Base-by-base conservation (phyloP, 2,797 vertebrate genomes). In the Sparidentex hasta region DNA sequence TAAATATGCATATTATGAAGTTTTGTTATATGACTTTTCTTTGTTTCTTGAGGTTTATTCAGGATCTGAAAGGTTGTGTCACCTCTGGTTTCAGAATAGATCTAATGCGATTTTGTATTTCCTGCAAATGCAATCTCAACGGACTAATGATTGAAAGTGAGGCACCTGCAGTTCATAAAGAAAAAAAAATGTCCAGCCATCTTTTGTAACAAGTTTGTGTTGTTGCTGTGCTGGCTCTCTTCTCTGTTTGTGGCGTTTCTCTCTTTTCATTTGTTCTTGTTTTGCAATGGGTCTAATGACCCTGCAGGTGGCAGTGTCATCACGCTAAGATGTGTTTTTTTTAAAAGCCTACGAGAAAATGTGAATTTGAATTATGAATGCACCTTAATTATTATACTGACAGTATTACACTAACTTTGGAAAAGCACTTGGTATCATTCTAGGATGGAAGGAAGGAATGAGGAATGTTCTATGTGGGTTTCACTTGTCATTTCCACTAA, bases 1-100 rank as follows among this genome's bases (percentile, higher is more conserved):
- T 95, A 95, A 95, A 95, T 93, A 94, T 91, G 83, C 89, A 92
- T 89, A 87, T 90, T 90, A 91, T 86, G 54, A 92, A 87, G 44
- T 71, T 71, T 72, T 57, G 48, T 83, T 61, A 50, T 64, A 25
- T 61, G 23, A 50, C 46, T 50, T 73, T 80, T 52, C 21, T 78
- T 80, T 62, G 5, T 69, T 69, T 67, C 9, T n/a, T 80, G 7
- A n/a, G 16, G 57, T 59, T 1, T 18, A 38, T 56, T 65, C 0
- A 27, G n/a, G 2, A 67, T 56, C 59, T 52, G 0, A 5, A 16
- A 14, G 13, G 2, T 38, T 38, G 23, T 23, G 43, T 33, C 3
- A 11, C 18, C 59, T 3, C 33, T 43, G 48, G 21, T 38, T 3
- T 20, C 11, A 44, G 17, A 69, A 47, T 8, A 4, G 2, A 1